phyloP scores from a whole-genome alignment of 1,140 invertebrate species.

The Brachionus rotundiformis region DNA sequence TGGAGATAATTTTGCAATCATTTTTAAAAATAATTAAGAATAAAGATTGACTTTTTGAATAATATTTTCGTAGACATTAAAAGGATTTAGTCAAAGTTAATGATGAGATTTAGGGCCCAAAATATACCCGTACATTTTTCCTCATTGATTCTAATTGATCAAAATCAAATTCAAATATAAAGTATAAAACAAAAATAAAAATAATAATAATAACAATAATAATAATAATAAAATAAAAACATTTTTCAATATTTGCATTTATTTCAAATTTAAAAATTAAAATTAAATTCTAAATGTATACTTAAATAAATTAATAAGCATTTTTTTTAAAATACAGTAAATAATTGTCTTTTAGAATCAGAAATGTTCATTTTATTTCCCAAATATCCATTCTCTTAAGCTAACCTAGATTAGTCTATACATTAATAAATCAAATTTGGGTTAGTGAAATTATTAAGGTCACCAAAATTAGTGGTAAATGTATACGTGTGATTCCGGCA shows the following conservation, averaged over 20 bases:
- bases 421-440: background rate
- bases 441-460: background rate
- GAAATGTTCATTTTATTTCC: background rate
- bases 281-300: background rate
- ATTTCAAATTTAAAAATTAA: background rate
- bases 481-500: background rate
- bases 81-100: slow-evolving; percentile 7
- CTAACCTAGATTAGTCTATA: background rate
- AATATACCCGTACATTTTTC: background rate
- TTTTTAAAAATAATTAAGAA: slow-evolving; percentile 39
- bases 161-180: background rate
- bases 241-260: background rate
- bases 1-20: slow-evolving; percentile 40
- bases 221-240: too few species aligned
- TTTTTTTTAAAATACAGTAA: background rate
- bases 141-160: background rate
- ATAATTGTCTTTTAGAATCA: background rate
- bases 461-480: background rate
- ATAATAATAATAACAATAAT: too few species aligned
- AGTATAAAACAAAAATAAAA: background rate
- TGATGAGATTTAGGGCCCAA: slow-evolving; percentile 17
- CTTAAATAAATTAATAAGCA: background rate
- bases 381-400: background rate
- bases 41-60: slow-evolving; percentile 47
- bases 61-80: slow-evolving; percentile 43